Evolutionary conservation across 1,140 invertebrate species (phyloP).

Genomic region (Manduca sexta): DNA sequence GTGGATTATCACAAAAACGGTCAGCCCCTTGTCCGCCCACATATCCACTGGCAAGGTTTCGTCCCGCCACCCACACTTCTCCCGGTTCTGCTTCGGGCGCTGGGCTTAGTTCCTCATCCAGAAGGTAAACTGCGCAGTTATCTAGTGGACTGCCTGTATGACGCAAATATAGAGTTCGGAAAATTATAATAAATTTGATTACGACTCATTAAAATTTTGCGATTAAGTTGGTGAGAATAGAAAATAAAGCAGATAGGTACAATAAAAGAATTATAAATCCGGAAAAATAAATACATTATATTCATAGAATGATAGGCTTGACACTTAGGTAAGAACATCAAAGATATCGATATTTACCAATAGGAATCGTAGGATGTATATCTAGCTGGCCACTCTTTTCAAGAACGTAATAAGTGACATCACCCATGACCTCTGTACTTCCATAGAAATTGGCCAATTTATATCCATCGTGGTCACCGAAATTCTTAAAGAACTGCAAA

Average conservation of each 20-base stretch:
- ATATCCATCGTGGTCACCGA: conserved; percentile 73
- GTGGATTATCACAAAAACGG: conserved; percentile 82
- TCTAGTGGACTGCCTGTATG: conserved; percentile 78
- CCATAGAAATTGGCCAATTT: conserved; percentile 90
- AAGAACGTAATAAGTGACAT: conserved; percentile 61
- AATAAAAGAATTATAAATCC: too few species aligned
- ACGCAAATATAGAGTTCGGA: neutral
- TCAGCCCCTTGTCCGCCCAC: conserved; percentile 81
- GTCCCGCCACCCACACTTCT: conserved; percentile 85
- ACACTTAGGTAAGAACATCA: too few species aligned
- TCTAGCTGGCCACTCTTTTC: conserved; percentile 75
- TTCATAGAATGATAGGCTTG: too few species aligned
- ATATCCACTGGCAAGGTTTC: conserved; percentile 86
- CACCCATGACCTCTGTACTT: conserved; percentile 82
- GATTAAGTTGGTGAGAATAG: neutral
- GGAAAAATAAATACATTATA: too few species aligned
- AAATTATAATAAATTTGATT: neutral
- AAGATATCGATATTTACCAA: conserved; percentile 76
- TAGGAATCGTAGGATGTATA: conserved; percentile 81
- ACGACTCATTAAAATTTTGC: neutral
- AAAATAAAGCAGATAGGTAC: too few species aligned
- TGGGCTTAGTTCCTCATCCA: conserved; percentile 80
- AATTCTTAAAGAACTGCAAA: conserved; percentile 82
- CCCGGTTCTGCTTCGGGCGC: conserved; percentile 82
- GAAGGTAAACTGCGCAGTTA: conserved; percentile 85